A percentile compares a stretch with the other conserved stretches of the same genome.
These are phyloP conservation scores for Myrmecophaga tridactyla DNA, from an alignment of 2,113 vertebrate genomes.

Conservation along the genomic window DNA sequence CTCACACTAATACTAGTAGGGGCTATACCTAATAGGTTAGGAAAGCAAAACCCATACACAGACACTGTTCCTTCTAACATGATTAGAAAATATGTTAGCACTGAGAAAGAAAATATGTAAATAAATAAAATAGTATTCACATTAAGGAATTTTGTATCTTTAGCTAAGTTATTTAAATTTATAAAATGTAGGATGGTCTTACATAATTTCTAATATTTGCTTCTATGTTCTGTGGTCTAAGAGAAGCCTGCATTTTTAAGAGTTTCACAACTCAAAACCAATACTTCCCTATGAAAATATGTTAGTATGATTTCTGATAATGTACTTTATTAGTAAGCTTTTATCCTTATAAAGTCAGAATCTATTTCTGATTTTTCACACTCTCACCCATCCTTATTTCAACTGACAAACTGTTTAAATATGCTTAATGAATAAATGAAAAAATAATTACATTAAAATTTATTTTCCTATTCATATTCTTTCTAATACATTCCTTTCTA, in stretches of 20 bases:
- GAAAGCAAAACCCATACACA: neutral
- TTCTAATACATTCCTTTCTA: neutral
- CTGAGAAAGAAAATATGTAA: neutral
- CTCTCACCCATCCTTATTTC: neutral
- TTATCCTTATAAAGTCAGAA: neutral
- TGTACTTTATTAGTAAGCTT: neutral
- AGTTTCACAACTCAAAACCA: neutral
- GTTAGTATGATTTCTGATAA: slow-evolving; percentile 5
- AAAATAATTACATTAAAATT: neutral
- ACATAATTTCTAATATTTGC: neutral
- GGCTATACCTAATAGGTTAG: neutral
- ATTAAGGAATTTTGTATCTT: neutral
- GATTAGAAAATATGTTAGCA: neutral
- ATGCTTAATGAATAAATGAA: neutral
- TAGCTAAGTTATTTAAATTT: neutral
- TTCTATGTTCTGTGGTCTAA: neutral
- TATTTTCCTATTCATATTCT: neutral
- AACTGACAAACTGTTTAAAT: neutral
- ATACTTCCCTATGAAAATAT: neutral
- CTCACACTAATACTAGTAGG: neutral
- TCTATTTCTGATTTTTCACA: neutral
- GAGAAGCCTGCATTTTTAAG: neutral
- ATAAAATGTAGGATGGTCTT: neutral
- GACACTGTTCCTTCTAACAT: neutral
- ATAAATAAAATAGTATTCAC: neutral